A percentile compares a stretch with the other conserved stretches of the same genome.
Evolutionary conservation across 2,888 invertebrate species (phyloP).

Genomic region (Sinelater perroti): DNA sequence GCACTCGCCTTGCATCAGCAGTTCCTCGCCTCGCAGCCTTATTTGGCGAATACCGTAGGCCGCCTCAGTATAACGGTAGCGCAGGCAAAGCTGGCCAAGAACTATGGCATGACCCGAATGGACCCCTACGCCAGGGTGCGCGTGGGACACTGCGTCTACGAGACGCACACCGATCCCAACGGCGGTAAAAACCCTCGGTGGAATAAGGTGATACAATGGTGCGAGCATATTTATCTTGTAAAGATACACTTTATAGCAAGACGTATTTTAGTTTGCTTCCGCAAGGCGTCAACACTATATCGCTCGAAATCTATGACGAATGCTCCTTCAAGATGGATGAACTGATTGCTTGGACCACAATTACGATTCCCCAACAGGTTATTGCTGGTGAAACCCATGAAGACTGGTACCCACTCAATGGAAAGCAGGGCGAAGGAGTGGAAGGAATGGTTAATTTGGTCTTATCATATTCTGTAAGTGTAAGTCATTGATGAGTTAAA

Average conservation of each 20-base stretch:
- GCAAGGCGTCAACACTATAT: conserved; percentile 86
- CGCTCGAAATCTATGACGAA: conserved; percentile 96
- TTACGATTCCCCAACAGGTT: conserved; percentile 85
- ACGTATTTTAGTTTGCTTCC: conserved; percentile 75
- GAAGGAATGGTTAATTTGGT: conserved; percentile 95
- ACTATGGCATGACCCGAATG: conserved; percentile 95
- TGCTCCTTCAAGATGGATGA: conserved; percentile 97
- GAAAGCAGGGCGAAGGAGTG: conserved; percentile 93
- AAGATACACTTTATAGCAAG: background rate
- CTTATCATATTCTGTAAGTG: conserved; percentile 77
- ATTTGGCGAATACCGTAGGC: conserved; percentile 66
- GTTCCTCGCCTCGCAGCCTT: conserved; percentile 61
- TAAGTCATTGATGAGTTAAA: background rate
- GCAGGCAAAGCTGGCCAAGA: conserved; percentile 92
- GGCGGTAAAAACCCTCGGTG: conserved; percentile 95
- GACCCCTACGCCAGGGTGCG: conserved; percentile 94
- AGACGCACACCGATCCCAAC: conserved; percentile 93
- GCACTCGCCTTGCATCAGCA: conserved; percentile 78
- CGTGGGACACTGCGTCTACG: conserved; percentile 93
- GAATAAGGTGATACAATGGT: conserved; percentile 96
- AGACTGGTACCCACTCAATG: conserved; percentile 93
- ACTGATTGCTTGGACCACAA: conserved; percentile 92
- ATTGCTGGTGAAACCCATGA: conserved; percentile 90
- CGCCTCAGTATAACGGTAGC: conserved; percentile 85
- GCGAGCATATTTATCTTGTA: background rate